phyloP scores from a whole-genome alignment of 2,888 invertebrate genomes.

The Lapara coniferarum region DNA sequence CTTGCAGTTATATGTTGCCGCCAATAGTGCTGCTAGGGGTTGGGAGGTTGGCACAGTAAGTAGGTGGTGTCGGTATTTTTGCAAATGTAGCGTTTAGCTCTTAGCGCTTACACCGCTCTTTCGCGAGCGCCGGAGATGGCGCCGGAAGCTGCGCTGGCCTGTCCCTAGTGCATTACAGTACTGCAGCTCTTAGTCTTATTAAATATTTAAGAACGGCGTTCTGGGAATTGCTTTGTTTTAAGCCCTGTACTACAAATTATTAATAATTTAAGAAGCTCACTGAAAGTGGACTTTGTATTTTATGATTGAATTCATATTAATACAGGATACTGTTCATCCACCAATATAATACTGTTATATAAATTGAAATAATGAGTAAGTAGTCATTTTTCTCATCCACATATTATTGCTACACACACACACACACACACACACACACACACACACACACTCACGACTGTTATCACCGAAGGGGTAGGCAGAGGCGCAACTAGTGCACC shows the following conservation, averaged over 20 bases:
- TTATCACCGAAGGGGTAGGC: too few relatives aligned
- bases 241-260: background rate
- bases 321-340: too few relatives aligned
- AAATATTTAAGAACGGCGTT: background rate
- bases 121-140: conserved; percentile 2
- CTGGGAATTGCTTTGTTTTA: background rate
- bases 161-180: conserved; percentile 11
- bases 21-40: background rate
- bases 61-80: conserved; percentile 21
- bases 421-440: too few relatives aligned
- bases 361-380: too few relatives aligned
- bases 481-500: too few relatives aligned
- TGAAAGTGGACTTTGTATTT: background rate
- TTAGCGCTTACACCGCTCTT: conserved; percentile 5
- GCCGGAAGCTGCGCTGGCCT: background rate
- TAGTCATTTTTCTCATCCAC: too few relatives aligned
- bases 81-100: conserved; percentile 19
- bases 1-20: background rate
- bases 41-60: conserved; percentile 4
- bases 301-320: too few relatives aligned
- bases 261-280: background rate
- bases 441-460: too few relatives aligned
- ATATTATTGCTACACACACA: background rate
- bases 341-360: too few relatives aligned
- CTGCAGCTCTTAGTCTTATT: background rate